Base-by-base conservation (phyloP, 2,797 vertebrate genomes). In the Sciaenops ocellatus region DNA sequence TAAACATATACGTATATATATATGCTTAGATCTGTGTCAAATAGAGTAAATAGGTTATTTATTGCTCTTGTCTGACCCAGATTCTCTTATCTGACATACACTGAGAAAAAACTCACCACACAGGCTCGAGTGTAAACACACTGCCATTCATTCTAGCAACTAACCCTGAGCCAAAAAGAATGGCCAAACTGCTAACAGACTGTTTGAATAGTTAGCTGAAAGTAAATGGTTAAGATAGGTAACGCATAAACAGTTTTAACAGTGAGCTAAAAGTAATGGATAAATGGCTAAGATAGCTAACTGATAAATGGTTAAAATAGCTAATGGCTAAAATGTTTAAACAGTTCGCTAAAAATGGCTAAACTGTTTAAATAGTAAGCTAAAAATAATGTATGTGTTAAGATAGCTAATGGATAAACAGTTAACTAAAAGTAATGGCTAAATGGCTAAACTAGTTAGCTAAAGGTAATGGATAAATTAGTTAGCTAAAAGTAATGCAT, bases 21-120 rank as follows among this genome's bases (percentile, higher is more conserved):
- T 15, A 6, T 2, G 44, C 46, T 66, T n/a, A 52, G 72, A 69
- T 70, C 30, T 73, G 60, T 60, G 77, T 76, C 61, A 51, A 30
- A 38, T 73, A 20, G 16, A 52, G 22, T 47, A 28, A 73, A 51
- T 46, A 12, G 47, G 60, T 22, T 62, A 70, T 72, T 69, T 63
- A 66, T 50, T 12, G 34, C 26, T 66, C 20, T 5, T 2, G 50
- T 75, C 26, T 75, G 87, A 87, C 76, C 78, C 72, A 80, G 48
- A 90, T 84, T 54, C n/a, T 72, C 22, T 34, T 61, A 80, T 50
- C 77, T 79, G 64, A 78, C 63, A 18, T 15, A 56, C 34, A 63
- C 24, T n/a, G n/a, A 50, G 30, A 46, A n/a, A 66, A 67, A 57
- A 65, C 22, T 52, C 52, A 65, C 42, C 47, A 57, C 71, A 68